phyloP scores from a whole-genome alignment of 1,140 invertebrate species.

The Battus philenor region DNA sequence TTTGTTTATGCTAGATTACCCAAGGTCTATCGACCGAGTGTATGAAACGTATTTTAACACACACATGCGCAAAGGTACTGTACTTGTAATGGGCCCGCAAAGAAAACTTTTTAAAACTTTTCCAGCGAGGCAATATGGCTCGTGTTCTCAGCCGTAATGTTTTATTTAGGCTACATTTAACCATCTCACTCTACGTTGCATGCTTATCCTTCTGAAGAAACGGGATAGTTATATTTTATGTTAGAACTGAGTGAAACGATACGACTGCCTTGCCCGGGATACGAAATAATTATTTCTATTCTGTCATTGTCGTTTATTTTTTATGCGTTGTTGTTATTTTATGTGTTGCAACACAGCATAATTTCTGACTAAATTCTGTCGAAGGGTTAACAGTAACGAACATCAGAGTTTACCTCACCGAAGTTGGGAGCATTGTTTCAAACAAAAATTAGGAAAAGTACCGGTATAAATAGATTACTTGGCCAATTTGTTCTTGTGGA shows the following conservation, averaged over 20 bases:
- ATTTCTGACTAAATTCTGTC: slow-evolving; percentile 26
- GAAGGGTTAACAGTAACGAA: slow-evolving; percentile 4
- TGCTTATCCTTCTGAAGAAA: slow-evolving; percentile 25
- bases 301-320: slow-evolving; percentile 72
- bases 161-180: slow-evolving; percentile 71
- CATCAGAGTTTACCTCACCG: too few relatives aligned
- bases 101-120: slow-evolving; percentile 78
- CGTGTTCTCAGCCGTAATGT: slow-evolving; percentile 73
- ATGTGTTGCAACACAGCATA: slow-evolving; percentile 34
- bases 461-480: too few relatives aligned
- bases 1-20: slow-evolving; percentile 27
- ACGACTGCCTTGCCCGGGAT: slow-evolving; percentile 68
- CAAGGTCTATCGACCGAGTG: slow-evolving; percentile 58
- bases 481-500: too few relatives aligned
- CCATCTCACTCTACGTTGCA: slow-evolving; percentile 44
- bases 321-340: slow-evolving; percentile 53
- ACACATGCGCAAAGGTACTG: slow-evolving; percentile 53
- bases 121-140: slow-evolving; percentile 77
- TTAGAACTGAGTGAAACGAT: slow-evolving; percentile 31
- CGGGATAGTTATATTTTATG: slow-evolving; percentile 43
- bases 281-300: slow-evolving; percentile 75
- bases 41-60: slow-evolving; percentile 46
- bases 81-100: slow-evolving; percentile 76
- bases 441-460: too few relatives aligned
- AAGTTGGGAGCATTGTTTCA: too few relatives aligned